Conservation (phyloP, 1,140 invertebrate species). For the Goniozus legneri region DNA sequence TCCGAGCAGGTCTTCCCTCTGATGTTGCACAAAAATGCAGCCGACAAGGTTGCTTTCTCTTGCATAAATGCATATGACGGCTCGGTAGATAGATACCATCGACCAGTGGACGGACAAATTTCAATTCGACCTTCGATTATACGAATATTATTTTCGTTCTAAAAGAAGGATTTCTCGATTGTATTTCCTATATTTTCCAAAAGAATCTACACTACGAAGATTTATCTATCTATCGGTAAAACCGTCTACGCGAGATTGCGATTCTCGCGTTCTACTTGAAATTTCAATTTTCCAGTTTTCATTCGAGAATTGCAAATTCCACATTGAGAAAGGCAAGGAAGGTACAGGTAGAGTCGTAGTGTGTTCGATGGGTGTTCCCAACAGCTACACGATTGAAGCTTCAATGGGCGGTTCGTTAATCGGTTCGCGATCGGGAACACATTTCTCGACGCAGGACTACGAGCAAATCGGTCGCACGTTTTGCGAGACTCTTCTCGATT, state of each 20-base stretch:
- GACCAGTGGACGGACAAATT: too few species aligned
- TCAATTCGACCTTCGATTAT: too few species aligned
- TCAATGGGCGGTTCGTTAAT: slow-evolving; percentile 86
- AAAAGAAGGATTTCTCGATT: too few species aligned
- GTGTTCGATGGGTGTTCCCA: slow-evolving; percentile 90
- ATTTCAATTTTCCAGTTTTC: slow-evolving; percentile 70
- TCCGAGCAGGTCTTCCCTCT: slow-evolving; percentile 88
- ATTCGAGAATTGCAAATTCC: slow-evolving; percentile 91
- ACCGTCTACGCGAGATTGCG: too few species aligned
- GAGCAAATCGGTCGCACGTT: slow-evolving; percentile 82
- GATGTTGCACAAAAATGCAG: slow-evolving; percentile 89
- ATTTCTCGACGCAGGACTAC: slow-evolving; percentile 80
- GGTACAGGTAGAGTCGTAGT: slow-evolving; percentile 89
- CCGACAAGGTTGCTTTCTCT: slow-evolving; percentile 77
- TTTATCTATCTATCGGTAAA: too few species aligned
- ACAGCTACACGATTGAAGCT: slow-evolving; percentile 93
- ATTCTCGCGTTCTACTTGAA: too few species aligned
- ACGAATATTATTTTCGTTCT: too few species aligned
- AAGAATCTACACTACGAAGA: not conserved
- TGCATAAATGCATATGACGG: too few species aligned
- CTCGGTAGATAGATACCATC: too few species aligned
- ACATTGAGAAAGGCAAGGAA: slow-evolving; percentile 88
- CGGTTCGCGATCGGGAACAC: slow-evolving; percentile 76
- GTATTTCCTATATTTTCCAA: not conserved
- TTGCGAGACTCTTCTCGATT: slow-evolving; percentile 88